Evolutionary conservation across 2,888 invertebrate genomes (phyloP).

Genomic region (Megastigmus dorsalis): DNA sequence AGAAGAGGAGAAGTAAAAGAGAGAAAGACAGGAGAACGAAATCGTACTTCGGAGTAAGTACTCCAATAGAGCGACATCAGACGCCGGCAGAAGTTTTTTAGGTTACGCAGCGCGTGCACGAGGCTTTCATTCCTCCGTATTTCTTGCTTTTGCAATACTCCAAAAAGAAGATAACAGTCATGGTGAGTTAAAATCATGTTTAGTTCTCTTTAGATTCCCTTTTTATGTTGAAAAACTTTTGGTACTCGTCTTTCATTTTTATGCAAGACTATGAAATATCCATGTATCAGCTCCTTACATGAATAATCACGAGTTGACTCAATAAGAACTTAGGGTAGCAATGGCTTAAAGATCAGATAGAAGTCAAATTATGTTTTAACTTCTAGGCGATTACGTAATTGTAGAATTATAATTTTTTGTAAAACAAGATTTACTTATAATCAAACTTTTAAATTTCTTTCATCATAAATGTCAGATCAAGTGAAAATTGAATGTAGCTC

Average conservation of each 20-base stretch:
- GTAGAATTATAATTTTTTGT: too few relatives aligned
- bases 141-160: conserved; percentile 2
- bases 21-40: not conserved
- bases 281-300: not conserved
- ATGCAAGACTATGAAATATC: not conserved
- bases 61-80: conserved; percentile 41
- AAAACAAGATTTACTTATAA: too few relatives aligned
- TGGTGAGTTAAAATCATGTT: conserved; percentile 37
- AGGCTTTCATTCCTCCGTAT: conserved; percentile 24
- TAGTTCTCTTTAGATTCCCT: not conserved
- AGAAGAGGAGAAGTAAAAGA: not conserved
- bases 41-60: too few relatives aligned
- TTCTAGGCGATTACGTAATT: too few relatives aligned
- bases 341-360: too few relatives aligned
- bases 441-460: too few relatives aligned
- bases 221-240: too few relatives aligned
- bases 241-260: not conserved
- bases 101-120: conserved; percentile 35
- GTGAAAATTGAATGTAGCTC: too few relatives aligned
- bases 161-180: conserved; percentile 2
- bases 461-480: too few relatives aligned
- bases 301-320: too few relatives aligned
- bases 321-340: too few relatives aligned
- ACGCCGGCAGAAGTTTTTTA: conserved; percentile 41
- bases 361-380: too few relatives aligned